Conservation (phyloP, 2,113 vertebrate species). For the Phylloscopus trochilus region DNA sequence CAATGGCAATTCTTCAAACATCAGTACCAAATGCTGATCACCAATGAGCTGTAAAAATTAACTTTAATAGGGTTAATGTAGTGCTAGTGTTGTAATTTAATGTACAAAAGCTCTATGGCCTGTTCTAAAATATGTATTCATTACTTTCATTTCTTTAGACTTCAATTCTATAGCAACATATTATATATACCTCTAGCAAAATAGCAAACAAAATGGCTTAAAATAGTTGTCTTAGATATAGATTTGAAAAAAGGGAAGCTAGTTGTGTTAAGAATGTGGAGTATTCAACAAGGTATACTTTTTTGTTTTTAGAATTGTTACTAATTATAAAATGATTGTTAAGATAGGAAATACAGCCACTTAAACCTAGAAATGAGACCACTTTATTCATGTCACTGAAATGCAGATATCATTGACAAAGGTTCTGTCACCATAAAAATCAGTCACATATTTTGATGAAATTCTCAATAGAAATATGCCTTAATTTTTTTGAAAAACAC, state of each 20-base stretch:
- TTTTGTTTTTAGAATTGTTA: background rate
- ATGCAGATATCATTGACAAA: background rate
- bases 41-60: slow-evolving; percentile 54
- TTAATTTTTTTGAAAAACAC: background rate
- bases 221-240: background rate
- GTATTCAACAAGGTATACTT: background rate
- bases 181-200: background rate
- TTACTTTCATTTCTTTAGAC: slow-evolving; percentile 17
- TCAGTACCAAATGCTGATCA: slow-evolving; percentile 54
- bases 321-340: background rate
- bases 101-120: slow-evolving; percentile 1
- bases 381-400: background rate
- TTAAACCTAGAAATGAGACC: background rate
- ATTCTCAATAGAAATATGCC: background rate
- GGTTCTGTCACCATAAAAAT: background rate
- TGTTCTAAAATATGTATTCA: slow-evolving; percentile 30
- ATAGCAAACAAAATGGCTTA: background rate
- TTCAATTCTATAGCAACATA: background rate
- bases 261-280: background rate
- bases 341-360: background rate
- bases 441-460: background rate
- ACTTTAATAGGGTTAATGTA: slow-evolving; percentile 36
- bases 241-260: background rate
- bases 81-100: slow-evolving; percentile 1
- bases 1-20: slow-evolving; percentile 13